Base-by-base conservation (phyloP, 2,888 invertebrate species). In the Caenorhabditis angaria region DNA sequence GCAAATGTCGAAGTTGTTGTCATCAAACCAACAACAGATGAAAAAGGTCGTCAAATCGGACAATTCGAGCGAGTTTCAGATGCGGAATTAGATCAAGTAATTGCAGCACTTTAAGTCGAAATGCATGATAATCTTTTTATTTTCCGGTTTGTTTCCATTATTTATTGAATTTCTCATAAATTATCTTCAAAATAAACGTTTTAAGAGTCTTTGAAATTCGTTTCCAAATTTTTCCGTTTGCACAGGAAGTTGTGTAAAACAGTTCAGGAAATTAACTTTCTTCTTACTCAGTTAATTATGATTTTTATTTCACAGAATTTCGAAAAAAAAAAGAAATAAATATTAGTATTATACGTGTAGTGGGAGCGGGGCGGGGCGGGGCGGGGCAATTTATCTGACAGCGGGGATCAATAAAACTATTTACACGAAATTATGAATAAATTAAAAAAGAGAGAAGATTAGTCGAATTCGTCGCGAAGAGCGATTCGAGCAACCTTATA, bases 1-100 rank as follows among this genome's bases (percentile, higher is more conserved):
- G 94, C 93, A 65, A 99, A 99, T 89, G 96, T 99, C 62, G 99
- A 99, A 90, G 94, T 90, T 10, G 86, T 86, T 61, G 74, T 81
- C 32, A 81, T 86, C 70, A 82, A 78, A 61, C 85, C 86, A 54
- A 70, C 74, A 50, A 63, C 51, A 6, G 85, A 85, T 67, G 65
- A 65, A n/a, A 83, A 83, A 35, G 84, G 84, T n/a, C 78, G 79
- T 29, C 70, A 70, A 61, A 71, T 78, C 27, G 81, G 81, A n/a
- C 64, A 69, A 4, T 81, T 81, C 70, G 72, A 75, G 24, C 66
- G 79, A 54, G 76, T 81, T 25, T 66, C 79, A 1, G 75, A 79
- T 59, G 71, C 74, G 4, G 76, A 76, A 53, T 66, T 81, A 25
- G 81, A 81, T 22, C 65, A 72, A 53, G 77, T 81, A 35, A 81